Evolutionary conservation across 1,140 invertebrate species (phyloP), one percentile per base, ranked within the genome.

Genomic region (Delia radicum): DNA sequence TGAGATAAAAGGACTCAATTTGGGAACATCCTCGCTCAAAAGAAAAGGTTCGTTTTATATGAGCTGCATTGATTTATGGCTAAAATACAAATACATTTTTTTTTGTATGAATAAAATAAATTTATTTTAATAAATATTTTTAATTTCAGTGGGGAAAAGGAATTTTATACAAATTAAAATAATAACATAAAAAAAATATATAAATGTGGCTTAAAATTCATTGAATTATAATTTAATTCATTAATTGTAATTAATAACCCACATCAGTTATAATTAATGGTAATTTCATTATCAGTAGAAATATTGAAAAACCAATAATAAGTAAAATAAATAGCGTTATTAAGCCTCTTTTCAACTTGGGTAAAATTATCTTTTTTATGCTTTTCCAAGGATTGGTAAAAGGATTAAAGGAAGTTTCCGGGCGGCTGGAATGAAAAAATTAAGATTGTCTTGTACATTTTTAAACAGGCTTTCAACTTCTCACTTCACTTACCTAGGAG

Each of bases 381-480:
- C 90, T 87, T 82, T 89, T 90, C 80, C 88, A 87, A 1, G 90
- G 90, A 86, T 91, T 89, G 31, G 85, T 87, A 76, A 91, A 87
- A 85, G 90, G 91, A 74, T 89, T 89, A 76, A 90, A 91, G 6
- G 91, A 91, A 6, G 89, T 89, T 75, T 90, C 88, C 13, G 90
- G 90, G 12, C 91, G 89, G 18, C 90, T 91, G 80, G 6, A 24
- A 7, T 13, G 71, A 75, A 46, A 72, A 76, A 2, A 37, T 18
- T 31, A 28, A 76, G 15, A 15, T 28, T 55, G 6, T 6, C 18
- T n/a, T n/a, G n/a, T n/a, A n/a, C n/a, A n/a, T n/a, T 6, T 27
- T 12, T 10, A 18, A 69, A 31, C 3, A n/a, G 0, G 29, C 37
- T 42, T 42, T 42, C 8, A 65, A 55, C n/a, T n/a, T n/a, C n/a